Conservation (phyloP, 2,797 vertebrate species). For the Microchirus variegatus region DNA sequence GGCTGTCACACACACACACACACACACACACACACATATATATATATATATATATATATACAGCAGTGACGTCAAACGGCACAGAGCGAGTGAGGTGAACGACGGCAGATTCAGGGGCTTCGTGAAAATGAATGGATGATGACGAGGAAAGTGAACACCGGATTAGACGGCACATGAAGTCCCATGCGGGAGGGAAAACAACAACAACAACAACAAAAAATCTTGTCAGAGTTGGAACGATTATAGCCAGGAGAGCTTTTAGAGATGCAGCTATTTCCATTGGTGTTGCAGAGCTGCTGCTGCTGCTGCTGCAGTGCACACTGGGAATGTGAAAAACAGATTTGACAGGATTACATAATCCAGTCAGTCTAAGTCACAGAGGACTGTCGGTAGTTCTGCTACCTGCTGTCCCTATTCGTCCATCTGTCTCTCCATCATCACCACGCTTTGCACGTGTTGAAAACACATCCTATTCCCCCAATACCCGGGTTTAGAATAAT, state of each 20-base stretch:
- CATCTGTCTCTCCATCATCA: constrained; percentile 27
- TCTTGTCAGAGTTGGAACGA: constrained; percentile 19
- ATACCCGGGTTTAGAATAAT: constrained; percentile 3
- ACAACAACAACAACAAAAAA: constrained; percentile 8
- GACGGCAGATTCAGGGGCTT: not conserved
- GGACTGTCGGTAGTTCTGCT: constrained; percentile 41
- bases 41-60: too few species aligned
- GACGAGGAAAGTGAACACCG: constrained; percentile 3
- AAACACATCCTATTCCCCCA: constrained; percentile 2
- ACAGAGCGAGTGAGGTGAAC: constrained; percentile 7
- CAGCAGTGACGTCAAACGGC: constrained; percentile 44
- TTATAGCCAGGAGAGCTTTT: constrained; percentile 28
- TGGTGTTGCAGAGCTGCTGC: constrained; percentile 43
- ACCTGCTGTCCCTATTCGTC: constrained; percentile 50
- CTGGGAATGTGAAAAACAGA: constrained; percentile 53
- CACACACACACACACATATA: not conserved
- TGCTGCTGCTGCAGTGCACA: constrained; percentile 58
- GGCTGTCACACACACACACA: not conserved
- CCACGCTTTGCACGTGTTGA: constrained; percentile 14
- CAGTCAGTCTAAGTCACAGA: constrained; percentile 53
- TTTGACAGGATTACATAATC: constrained; percentile 78
- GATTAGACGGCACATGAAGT: constrained; percentile 1
- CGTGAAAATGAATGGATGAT: not conserved
- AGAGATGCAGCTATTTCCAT: constrained; percentile 43
- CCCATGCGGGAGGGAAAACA: not conserved